Evolutionary conservation across 2,888 invertebrate species (phyloP).

Genomic region (Leptopilina myrica): DNA sequence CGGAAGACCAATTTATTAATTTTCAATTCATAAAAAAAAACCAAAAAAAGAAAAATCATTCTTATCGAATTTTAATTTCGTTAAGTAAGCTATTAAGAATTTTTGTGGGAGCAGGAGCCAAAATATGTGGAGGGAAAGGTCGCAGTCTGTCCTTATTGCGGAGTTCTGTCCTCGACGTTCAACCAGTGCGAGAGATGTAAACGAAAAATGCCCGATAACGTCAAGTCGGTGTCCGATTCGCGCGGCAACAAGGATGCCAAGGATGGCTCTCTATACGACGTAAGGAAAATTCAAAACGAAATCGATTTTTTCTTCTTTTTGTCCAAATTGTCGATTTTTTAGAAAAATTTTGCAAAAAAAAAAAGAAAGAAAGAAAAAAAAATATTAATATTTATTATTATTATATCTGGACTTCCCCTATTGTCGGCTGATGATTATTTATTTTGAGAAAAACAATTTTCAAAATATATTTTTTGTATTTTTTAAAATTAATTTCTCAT

Average conservation of each 20-base stretch:
- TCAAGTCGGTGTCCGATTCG: constrained; percentile 78
- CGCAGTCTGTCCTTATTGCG: constrained; percentile 89
- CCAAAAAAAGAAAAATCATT: background rate
- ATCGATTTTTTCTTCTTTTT: background rate
- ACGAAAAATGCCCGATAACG: constrained; percentile 84
- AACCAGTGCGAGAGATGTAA: constrained; percentile 87
- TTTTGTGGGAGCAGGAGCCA: constrained; percentile 56
- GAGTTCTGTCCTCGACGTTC: constrained; percentile 87
- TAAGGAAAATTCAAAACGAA: constrained; percentile 48
- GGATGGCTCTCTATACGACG: constrained; percentile 53
- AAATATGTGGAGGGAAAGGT: constrained; percentile 79
- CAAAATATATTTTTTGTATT: background rate
- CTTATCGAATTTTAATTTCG: background rate
- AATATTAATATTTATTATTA: constrained; percentile 47
- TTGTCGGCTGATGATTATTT: constrained; percentile 30
- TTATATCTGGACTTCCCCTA: constrained; percentile 53
- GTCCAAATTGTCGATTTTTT: background rate
- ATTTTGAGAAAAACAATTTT: background rate
- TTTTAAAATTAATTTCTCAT: too few relatives aligned
- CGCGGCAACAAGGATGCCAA: constrained; percentile 54
- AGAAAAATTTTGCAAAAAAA: constrained; percentile 34
- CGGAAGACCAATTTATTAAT: constrained; percentile 18
- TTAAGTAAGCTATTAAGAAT: constrained; percentile 35
- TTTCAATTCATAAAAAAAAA: background rate
- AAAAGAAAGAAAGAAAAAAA: constrained; percentile 53